Percentiles rank a stretch among this genome's conserved stretches.
phyloP scores from a whole-genome alignment of 2,113 vertebrate species.

The Oenanthe oenanthe region DNA sequence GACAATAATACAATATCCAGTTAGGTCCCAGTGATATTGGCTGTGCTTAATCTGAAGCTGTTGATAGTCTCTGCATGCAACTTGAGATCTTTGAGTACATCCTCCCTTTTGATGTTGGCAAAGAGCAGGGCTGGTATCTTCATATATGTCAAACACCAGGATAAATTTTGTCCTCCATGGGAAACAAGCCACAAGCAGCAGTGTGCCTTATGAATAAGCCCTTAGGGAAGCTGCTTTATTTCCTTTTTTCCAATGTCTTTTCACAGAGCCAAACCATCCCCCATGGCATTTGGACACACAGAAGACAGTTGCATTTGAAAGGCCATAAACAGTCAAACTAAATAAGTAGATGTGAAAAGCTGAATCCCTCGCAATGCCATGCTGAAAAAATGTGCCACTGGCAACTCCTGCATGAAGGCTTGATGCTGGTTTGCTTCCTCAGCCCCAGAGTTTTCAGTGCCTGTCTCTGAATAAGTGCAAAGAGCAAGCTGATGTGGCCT shows the following conservation, averaged over 20 bases:
- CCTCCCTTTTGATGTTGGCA: background rate
- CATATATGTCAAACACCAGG: background rate
- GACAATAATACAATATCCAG: background rate
- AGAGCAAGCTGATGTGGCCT: background rate
- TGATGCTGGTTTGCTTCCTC: background rate
- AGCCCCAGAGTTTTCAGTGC: background rate
- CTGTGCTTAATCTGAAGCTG: background rate
- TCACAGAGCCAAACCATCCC: background rate
- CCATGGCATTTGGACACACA: background rate
- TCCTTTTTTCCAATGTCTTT: background rate
- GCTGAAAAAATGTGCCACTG: background rate
- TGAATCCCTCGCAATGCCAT: background rate
- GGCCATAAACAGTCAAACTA: background rate
- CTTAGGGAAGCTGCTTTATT: background rate
- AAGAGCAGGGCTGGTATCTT: background rate
- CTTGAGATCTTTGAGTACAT: background rate
- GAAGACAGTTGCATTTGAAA: background rate
- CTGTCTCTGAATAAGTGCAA: background rate
- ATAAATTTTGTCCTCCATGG: background rate
- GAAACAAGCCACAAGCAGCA: background rate
- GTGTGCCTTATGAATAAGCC: background rate
- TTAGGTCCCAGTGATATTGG: background rate
- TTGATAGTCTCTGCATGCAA: background rate
- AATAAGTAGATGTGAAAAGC: background rate
- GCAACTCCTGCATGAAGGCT: background rate